Percentiles rank a stretch among this genome's conserved stretches.
Conservation (phyloP, 2,113 vertebrate species). For the Paedocypris sp. region DNA sequence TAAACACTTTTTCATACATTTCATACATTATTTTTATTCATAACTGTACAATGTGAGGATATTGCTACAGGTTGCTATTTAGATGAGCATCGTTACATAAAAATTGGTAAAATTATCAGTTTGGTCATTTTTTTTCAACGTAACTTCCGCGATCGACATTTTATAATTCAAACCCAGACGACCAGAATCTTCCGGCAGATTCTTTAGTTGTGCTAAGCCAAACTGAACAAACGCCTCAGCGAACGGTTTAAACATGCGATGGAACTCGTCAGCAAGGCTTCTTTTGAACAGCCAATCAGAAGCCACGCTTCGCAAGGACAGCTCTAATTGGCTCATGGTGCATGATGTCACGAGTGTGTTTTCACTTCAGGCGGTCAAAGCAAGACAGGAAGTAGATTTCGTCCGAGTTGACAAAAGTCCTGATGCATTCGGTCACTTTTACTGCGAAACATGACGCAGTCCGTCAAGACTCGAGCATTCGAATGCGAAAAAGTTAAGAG, state of each 20-base stretch:
- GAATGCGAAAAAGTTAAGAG: too few relatives aligned
- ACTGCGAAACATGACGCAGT: too few relatives aligned
- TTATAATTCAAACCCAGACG: background rate
- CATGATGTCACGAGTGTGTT: conserved; percentile 26
- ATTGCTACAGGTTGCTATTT: too few relatives aligned
- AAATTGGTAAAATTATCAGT: background rate
- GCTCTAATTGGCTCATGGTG: conserved; percentile 28
- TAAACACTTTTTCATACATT: too few relatives aligned
- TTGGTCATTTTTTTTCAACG: background rate
- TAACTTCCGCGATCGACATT: background rate
- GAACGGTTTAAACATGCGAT: conserved; percentile 25
- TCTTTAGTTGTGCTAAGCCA: background rate
- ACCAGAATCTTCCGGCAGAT: background rate
- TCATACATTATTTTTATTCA: too few relatives aligned
- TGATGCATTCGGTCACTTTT: too few relatives aligned
- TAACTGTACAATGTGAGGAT: too few relatives aligned
- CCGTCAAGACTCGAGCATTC: too few relatives aligned
- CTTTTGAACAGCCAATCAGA: conserved; percentile 22
- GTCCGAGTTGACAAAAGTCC: too few relatives aligned
- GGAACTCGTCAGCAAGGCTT: conserved; percentile 6
- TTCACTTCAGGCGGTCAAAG: conserved; percentile 10
- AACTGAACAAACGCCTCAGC: conserved; percentile 4
- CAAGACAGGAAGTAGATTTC: too few relatives aligned
- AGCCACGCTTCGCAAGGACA: conserved; percentile 30
- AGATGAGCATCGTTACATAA: too few relatives aligned